A percentile compares a stretch with the other conserved stretches of the same genome.
These are phyloP conservation scores for Meiosimyza decipiens DNA, from an alignment of 2,888 invertebrate species.

Conservation along the genomic window DNA sequence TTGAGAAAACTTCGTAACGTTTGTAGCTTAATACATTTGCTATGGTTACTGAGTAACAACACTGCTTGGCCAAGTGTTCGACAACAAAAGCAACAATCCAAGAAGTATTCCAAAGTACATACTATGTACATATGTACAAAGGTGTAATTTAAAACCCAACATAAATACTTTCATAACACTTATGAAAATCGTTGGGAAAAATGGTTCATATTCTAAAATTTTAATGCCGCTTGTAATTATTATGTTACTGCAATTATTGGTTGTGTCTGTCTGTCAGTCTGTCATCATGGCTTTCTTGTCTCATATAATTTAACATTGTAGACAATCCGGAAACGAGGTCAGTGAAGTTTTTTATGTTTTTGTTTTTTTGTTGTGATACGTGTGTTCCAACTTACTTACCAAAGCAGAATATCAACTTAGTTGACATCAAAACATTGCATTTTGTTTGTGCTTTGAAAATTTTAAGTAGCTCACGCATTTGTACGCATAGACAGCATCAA, in stretches of 20 bases:
- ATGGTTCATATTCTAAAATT: no score
- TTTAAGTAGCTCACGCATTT: conserved; percentile 17
- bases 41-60: no score
- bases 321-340: conserved; percentile 11
- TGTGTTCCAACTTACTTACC: not conserved
- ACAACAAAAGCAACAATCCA: no score
- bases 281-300: not conserved
- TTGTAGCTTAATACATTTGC: no score
- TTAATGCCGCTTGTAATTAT: not conserved
- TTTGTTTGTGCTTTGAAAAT: not conserved
- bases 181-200: no score
- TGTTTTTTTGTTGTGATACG: conserved; percentile 2
- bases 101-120: no score
- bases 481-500: not conserved
- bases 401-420: conserved; percentile 8
- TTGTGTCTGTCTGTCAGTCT: not conserved
- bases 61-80: no score
- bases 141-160: no score
- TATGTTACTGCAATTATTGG: not conserved
- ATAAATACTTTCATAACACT: no score
- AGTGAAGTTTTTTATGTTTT: not conserved
- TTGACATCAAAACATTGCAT: not conserved
- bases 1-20: no score
- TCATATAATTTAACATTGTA: not conserved
- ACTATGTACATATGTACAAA: no score